Base-by-base conservation (phyloP, 2,888 invertebrate genomes). In the Dione vanillae region DNA sequence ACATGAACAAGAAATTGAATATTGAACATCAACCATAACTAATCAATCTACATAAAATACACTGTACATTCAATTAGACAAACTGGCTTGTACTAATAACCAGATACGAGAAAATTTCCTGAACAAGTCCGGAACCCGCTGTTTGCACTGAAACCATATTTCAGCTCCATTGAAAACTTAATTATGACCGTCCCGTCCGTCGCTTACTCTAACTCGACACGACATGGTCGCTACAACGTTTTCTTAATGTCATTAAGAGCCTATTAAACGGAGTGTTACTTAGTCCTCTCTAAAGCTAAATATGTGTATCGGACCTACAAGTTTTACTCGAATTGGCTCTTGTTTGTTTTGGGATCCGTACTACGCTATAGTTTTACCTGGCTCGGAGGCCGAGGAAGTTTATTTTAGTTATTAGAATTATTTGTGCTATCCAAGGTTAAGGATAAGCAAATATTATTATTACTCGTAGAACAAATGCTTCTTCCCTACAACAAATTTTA, bases 151-250 rank as follows among this genome's bases (percentile, higher is more conserved):
- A 82, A 86, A 85, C 86, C 86, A 82, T 85, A 85, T 87, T 88
- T 86, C 83, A 81, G 83, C 83, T 83, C 79, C 82, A 84, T 85
- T 84, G 84, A 83, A 89, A 91, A 89, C 85, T 87, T 86, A 88
- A 88, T 89, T 89, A 89, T 81, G 82, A 80, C 77, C 76, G 78
- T 76, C 78, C 76, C 77, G 71, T 73, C 78, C 71, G 71, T 70
- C 71, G 74, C 74, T 69, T 68, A 77, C 71, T 78, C 72, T 77
- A 78, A 81, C 79, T 82, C 78, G 70, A 74, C 74, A 73, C 76
- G 74, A 79, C 75, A 77, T 79, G 68, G 67, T 72, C 67, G 72
- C 65, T 72, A 74, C 70, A 78, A 76, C 79, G 78, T 82, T 81
- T 83, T 83, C 84, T 82, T 84, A 85, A 85, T 82, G 75, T 78